These are phyloP conservation scores for Psammodynastes pulverulentus DNA, from an alignment of 2,113 vertebrate genomes.

Conservation along the genomic window DNA sequence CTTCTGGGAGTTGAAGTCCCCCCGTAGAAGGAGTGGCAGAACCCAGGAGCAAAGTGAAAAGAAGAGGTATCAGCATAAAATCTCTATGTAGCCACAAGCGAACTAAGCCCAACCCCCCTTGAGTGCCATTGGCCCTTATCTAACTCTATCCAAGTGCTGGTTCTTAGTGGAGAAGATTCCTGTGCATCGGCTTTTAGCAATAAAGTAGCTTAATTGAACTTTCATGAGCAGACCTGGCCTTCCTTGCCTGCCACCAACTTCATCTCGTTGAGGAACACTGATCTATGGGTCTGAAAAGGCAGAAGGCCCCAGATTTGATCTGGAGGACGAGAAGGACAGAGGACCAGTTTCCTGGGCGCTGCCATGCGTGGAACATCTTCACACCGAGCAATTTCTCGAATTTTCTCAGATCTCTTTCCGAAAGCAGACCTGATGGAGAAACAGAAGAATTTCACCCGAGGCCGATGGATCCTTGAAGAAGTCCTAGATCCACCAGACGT, in stretches of 20 bases:
- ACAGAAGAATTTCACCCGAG: background rate
- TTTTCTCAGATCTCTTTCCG: background rate
- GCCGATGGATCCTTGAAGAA: background rate
- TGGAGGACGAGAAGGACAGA: background rate
- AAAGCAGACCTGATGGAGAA: background rate
- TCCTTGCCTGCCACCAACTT: background rate
- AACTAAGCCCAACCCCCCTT: background rate
- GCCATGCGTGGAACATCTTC: background rate
- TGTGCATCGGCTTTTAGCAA: background rate
- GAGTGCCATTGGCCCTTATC: background rate
- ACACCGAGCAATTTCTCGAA: background rate
- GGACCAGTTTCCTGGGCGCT: background rate
- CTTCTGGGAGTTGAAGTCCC: background rate
- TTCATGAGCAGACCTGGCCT: background rate
- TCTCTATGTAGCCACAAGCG: background rate
- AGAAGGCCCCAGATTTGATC: background rate
- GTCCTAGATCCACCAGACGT: background rate
- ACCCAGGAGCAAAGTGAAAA: background rate
- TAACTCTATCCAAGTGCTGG: background rate
- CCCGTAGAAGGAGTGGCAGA: background rate
- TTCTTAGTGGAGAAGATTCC: background rate
- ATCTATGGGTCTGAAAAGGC: background rate
- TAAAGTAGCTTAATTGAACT: background rate
- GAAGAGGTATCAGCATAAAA: background rate
- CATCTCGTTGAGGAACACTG: background rate